phyloP scores from a whole-genome alignment of 2,888 invertebrate genomes.

The Muscina levida region DNA sequence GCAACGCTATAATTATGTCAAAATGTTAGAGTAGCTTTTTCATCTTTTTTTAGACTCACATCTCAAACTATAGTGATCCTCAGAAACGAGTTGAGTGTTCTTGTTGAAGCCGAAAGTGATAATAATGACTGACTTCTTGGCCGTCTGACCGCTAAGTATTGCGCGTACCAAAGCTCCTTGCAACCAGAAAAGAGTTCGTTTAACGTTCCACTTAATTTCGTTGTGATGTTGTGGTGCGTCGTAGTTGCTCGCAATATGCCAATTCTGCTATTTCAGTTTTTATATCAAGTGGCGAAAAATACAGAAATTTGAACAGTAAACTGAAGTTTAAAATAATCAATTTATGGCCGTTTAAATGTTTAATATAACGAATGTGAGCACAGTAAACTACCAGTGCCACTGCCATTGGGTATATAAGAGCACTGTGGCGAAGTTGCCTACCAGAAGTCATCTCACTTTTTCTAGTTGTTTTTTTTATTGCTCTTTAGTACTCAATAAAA shows the following conservation, averaged over 20 bases:
- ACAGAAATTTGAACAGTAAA: slow-evolving; percentile 10
- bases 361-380: slow-evolving; percentile 48
- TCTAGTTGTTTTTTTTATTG: not conserved
- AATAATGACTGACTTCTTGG: slow-evolving; percentile 53
- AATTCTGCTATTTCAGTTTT: too few relatives aligned
- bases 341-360: slow-evolving; percentile 60
- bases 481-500: slow-evolving; percentile 56
- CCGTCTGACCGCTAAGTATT: not conserved
- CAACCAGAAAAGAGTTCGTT: slow-evolving; percentile 16
- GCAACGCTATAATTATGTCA: slow-evolving; percentile 50
- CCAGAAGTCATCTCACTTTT: slow-evolving; percentile 51
- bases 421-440: slow-evolving; percentile 5
- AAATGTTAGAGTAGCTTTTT: slow-evolving; percentile 39
- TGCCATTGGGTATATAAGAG: not conserved
- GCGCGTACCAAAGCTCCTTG: too few relatives aligned
- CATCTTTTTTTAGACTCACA: slow-evolving; percentile 21
- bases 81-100: not conserved
- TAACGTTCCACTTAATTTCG: slow-evolving; percentile 20
- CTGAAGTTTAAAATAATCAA: slow-evolving; percentile 54
- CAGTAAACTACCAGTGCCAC: slow-evolving; percentile 46
- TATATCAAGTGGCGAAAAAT: slow-evolving; percentile 20
- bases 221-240: too few relatives aligned
- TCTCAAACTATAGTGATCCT: not conserved
- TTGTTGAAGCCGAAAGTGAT: slow-evolving; percentile 43
- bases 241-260: not conserved